Evolutionary conservation across 2,113 vertebrate species (phyloP), one percentile per base, ranked within the genome.

Genomic region (Lepus americanus): DNA sequence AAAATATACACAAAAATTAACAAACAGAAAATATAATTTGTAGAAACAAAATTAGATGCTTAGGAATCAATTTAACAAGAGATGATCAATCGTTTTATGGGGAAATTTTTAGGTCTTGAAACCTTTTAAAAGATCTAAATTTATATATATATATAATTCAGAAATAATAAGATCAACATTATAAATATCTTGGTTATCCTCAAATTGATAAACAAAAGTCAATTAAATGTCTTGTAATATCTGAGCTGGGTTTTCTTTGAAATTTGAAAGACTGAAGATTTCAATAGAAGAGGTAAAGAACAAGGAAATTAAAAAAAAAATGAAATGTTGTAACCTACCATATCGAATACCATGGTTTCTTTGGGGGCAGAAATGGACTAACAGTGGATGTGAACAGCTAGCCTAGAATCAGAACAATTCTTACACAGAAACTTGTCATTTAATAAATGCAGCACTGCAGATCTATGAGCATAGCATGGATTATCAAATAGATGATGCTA

Each of bases 141-240:
- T 63, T 16, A 83, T 17, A 59, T 59, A 13, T 59, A 70, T 19
- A 44, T 53, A 59, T 3, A 59, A 61, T 66, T 73, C 29, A 79
- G 36, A 77, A 73, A 85, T 78, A 84, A 61, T 3, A 64, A 86
- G 66, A 69, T 31, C n/a, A 77, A 51, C 27, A 74, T 74, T 67
- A 86, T 25, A 81, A 74, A 73, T 44, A 63, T 53, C 14, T 78
- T 2, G 77, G 16, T 82, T 92, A 44, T 84, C 6, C 33, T 53
- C 9, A 89, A 84, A 73, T 72, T 64, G 22, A 78, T 44, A 59
- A 29, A 31, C 9, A 59, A 29, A 44, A 63, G n/a, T 55, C 70
- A 78, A 17, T 49, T 16, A 78, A 78, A 89, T 89, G 44, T 79
- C n/a, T 79, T 83, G 27, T 44, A 78, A 83, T 92, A 72, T 70